Percentiles rank a stretch among this genome's conserved stretches.
Conservation (phyloP, 2,113 vertebrate species). For the Platichthys stellatus region DNA sequence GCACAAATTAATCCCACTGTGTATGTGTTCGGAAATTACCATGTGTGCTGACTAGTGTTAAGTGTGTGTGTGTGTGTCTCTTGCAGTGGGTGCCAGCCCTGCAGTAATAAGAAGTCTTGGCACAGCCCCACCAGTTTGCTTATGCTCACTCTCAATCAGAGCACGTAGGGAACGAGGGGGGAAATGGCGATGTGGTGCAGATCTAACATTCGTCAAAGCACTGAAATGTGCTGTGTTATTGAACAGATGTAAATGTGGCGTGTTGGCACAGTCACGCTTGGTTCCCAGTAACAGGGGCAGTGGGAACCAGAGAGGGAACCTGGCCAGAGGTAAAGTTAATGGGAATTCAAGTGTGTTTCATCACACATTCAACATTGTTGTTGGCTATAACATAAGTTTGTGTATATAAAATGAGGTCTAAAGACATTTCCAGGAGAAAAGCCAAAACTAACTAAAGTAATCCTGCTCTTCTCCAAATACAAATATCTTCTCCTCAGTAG, state of each 20-base stretch:
- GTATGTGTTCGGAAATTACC: slow-evolving; percentile 60
- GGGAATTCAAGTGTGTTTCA: slow-evolving; percentile 13
- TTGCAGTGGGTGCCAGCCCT: slow-evolving; percentile 50
- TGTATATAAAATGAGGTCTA: no score
- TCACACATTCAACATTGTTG: neutral
- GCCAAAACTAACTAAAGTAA: slow-evolving; percentile 1
- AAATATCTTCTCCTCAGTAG: slow-evolving; percentile 8
- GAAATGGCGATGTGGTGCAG: slow-evolving; percentile 44
- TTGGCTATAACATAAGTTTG: neutral
- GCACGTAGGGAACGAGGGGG: slow-evolving; percentile 43
- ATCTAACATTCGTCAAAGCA: slow-evolving; percentile 40
- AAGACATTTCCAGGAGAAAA: neutral
- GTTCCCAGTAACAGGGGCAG: slow-evolving; percentile 49
- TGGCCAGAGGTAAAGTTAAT: slow-evolving; percentile 20
- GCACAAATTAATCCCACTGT: slow-evolving; percentile 71
- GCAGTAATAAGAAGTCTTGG: slow-evolving; percentile 68
- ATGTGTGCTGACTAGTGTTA: slow-evolving; percentile 47
- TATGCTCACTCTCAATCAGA: slow-evolving; percentile 59
- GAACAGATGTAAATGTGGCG: neutral
- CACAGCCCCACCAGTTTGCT: slow-evolving; percentile 48
- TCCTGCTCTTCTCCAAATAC: neutral
- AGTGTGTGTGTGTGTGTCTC: slow-evolving; percentile 22
- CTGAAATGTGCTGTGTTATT: slow-evolving; percentile 36
- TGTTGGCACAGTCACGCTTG: slow-evolving; percentile 54
- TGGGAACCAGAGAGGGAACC: slow-evolving; percentile 35